Evolutionary conservation across 2,113 vertebrate genomes (phyloP).

Genomic region (Podarcis cretensis): DNA sequence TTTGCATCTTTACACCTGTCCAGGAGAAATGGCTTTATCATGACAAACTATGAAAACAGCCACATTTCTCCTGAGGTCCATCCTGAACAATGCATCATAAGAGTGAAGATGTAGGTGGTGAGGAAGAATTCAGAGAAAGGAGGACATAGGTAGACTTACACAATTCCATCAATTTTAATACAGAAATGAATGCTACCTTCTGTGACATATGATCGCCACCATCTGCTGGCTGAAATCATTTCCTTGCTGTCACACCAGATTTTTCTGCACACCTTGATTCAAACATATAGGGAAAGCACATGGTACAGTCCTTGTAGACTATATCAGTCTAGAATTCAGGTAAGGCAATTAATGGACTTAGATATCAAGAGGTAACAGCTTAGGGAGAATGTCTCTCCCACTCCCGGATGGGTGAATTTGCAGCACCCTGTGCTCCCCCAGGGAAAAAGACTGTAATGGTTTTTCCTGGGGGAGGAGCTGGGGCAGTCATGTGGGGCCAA

Average conservation of each 20-base stretch:
- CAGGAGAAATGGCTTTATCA: neutral
- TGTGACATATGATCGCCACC: neutral
- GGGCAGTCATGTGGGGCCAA: no score
- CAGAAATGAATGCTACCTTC: neutral
- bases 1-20: neutral
- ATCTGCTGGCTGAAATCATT: neutral
- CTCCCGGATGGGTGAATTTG: no score
- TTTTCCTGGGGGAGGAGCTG: no score
- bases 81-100: neutral
- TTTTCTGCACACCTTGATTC: neutral
- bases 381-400: no score
- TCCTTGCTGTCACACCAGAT: neutral
- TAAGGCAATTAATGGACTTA: neutral
- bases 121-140: slow-evolving; percentile 20
- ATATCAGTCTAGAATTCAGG: neutral
- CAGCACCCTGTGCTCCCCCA: no score
- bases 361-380: neutral
- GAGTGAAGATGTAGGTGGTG: neutral
- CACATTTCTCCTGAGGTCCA: neutral
- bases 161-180: slow-evolving; percentile 23
- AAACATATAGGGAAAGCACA: neutral
- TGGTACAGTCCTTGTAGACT: neutral
- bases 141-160: slow-evolving; percentile 25
- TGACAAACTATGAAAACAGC: neutral
- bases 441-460: no score